These are phyloP conservation scores for Diarsia rubi DNA, from an alignment of 2,888 invertebrate genomes.

Conservation along the genomic window DNA sequence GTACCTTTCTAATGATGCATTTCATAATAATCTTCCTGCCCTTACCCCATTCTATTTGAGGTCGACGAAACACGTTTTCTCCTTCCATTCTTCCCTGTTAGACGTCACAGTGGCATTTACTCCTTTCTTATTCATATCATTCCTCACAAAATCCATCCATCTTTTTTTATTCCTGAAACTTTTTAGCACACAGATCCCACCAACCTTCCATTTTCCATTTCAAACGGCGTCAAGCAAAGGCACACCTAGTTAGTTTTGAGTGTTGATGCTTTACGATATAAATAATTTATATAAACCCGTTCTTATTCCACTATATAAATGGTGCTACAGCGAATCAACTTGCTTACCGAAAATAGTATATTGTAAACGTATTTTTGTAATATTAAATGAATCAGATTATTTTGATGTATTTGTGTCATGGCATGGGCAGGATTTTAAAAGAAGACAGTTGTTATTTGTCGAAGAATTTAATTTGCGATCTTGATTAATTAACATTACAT, in stretches of 20 bases:
- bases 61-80: too few species aligned
- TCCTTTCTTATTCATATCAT: too few species aligned
- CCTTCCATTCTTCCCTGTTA: too few species aligned
- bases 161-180: not conserved
- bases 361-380: conserved; percentile 64
- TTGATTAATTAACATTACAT: too few species aligned
- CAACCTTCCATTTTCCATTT: conserved; percentile 11
- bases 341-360: conserved; percentile 65
- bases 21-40: too few species aligned
- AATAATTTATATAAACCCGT: conserved; percentile 62
- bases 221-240: conserved; percentile 37
- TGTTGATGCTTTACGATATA: conserved; percentile 64
- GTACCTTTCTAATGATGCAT: not conserved
- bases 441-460: not conserved
- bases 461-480: too few species aligned
- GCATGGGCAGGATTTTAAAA: conserved; percentile 33
- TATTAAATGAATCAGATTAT: conserved; percentile 39
- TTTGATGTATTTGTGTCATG: conserved; percentile 42
- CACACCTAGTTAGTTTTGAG: conserved; percentile 55
- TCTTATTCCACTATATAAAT: conserved; percentile 62
- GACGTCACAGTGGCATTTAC: too few species aligned
- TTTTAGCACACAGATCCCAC: not conserved
- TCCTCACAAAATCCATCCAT: too few species aligned
- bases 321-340: conserved; percentile 70
- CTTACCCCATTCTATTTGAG: too few species aligned